Base-by-base conservation (phyloP, 2,888 invertebrate genomes). In the Andrena haemorrhoa region DNA sequence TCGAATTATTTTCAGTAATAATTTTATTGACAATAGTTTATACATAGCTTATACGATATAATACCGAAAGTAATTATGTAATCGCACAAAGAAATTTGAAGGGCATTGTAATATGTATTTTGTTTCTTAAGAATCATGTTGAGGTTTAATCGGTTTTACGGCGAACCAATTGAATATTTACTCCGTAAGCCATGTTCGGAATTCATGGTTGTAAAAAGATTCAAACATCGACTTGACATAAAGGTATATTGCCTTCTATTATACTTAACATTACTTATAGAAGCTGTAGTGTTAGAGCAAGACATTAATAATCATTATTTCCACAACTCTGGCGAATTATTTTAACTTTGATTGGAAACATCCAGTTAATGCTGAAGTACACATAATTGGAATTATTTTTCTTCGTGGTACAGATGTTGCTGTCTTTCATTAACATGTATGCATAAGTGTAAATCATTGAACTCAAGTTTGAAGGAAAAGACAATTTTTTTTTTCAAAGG, bases 91-190 rank as follows among this genome's bases (percentile, higher is more conserved):
- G 63, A 64, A 29, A 3, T 35, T 71, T 41, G 23, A 41, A 68
- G 47, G 26, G 66, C 10, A 31, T 65, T 56, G 10, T 16, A 60
- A 31, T n/a, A 66, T 63, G 47, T 33, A 3, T 51, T 51, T 51
- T 23, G 31, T 51, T 35, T 70, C 1, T 8, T 23, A 26, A 49
- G 26, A 56, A 71, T 75, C 33, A 86, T 86, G 86, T 51, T 84
- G 20, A 70, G 66, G 49, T 49, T 84, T 12, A 70, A 72, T 47
- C 66, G 35, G 1, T 41, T 68, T 23, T 58, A 20, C n/a, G 60
- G 23, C 7, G 77, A 70, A 47, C n/a, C 70, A 23, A 6, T 47
- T n/a, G 23, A 31, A 60, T 31, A 16, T 66, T 33, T 72, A 12
- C 8, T 26, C 0, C 58, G 60, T 26, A 49, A 60, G 49, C 31